A percentile compares a stretch with the other conserved stretches of the same genome.
Conservation (phyloP, 2,113 vertebrate species). For the Silurus glanis region DNA sequence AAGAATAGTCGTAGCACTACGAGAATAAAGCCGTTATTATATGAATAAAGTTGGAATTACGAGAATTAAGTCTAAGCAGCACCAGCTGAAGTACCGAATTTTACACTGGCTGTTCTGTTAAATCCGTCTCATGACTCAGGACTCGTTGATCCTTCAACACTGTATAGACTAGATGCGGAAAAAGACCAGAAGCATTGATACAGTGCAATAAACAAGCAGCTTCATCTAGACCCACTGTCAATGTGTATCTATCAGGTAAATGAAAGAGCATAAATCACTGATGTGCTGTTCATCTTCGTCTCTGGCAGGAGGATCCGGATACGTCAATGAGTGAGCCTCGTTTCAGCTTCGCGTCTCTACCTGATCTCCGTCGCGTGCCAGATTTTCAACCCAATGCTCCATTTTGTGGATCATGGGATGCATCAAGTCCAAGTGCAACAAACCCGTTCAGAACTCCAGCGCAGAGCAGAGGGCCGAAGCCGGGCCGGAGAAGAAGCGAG, state of each 20-base stretch:
- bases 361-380: not conserved
- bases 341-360: conserved; percentile 19
- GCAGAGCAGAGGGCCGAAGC: conserved; percentile 61
- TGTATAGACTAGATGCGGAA: not conserved
- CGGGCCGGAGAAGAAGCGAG: conserved; percentile 42
- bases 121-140: not conserved
- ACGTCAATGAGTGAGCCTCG: conserved; percentile 31
- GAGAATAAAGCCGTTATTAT: no score
- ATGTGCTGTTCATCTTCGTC: conserved; percentile 38
- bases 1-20: no score
- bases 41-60: no score
- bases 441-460: conserved; percentile 66
- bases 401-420: conserved; percentile 85
- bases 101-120: no score
- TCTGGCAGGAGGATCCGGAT: conserved; percentile 51
- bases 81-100: no score
- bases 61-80: no score
- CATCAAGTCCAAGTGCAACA: conserved; percentile 87
- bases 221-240: conserved; percentile 5
- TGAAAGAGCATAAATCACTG: conserved; percentile 53
- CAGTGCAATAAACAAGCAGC: conserved; percentile 33
- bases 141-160: not conserved
- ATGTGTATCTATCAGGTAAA: conserved; percentile 44
- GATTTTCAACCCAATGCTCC: conserved; percentile 55
- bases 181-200: conserved; percentile 2